Evolutionary conservation across 2,797 vertebrate genomes (phyloP).

Genomic region (Dryobates pubescens): DNA sequence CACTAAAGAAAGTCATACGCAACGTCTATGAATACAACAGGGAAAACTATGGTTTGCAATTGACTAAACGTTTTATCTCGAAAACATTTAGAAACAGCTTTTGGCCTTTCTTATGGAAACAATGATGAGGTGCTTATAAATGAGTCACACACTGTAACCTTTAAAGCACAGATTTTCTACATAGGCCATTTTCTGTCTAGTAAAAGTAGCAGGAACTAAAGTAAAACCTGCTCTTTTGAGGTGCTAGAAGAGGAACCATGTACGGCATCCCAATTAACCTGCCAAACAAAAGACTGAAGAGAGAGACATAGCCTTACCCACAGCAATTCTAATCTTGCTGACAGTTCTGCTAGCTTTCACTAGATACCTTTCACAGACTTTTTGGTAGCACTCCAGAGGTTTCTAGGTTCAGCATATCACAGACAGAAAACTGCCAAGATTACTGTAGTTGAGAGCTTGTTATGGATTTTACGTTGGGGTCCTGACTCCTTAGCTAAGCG

Average conservation of each 20-base stretch:
- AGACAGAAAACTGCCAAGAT: neutral
- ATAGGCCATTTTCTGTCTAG: neutral
- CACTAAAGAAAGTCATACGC: neutral
- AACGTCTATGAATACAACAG: rapidly evolving
- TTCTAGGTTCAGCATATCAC: neutral
- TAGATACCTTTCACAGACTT: neutral
- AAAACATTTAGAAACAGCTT: neutral
- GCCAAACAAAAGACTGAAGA: neutral
- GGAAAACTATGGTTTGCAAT: neutral
- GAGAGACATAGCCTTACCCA: neutral
- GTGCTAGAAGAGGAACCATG: neutral
- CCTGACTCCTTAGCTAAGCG: neutral
- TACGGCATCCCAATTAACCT: neutral
- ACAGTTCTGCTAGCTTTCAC: neutral
- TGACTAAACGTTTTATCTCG: neutral
- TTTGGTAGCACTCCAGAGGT: neutral
- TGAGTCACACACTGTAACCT: neutral
- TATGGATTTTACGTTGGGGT: neutral
- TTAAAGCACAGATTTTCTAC: neutral
- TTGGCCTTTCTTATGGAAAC: neutral
- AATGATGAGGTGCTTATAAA: neutral
- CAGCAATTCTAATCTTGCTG: neutral
- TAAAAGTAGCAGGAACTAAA: neutral
- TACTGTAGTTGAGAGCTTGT: neutral
- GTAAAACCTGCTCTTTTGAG: neutral